Evolutionary conservation across 2,113 vertebrate species (phyloP).

Genomic region (Crotalus viridis): DNA sequence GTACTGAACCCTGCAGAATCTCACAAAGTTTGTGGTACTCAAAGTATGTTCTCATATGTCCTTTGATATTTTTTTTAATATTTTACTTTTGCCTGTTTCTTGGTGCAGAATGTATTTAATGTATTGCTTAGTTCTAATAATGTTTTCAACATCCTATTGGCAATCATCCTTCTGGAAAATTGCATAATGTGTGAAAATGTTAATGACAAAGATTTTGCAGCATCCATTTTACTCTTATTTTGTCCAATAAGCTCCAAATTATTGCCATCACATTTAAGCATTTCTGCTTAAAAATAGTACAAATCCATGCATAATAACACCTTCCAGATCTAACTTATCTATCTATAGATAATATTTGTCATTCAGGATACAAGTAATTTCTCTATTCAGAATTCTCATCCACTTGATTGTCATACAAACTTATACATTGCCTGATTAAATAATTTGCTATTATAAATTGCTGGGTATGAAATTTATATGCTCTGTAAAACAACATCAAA

Average conservation of each 20-base stretch:
- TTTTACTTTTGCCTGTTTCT: constrained; percentile 14
- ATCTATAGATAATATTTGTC: constrained; percentile 36
- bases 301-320: constrained; percentile 27
- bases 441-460: constrained; percentile 61
- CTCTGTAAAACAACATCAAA: constrained; percentile 53
- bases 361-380: constrained; percentile 44
- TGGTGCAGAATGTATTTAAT: constrained; percentile 13
- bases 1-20: neutral
- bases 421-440: constrained; percentile 55
- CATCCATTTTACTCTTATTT: constrained; percentile 25
- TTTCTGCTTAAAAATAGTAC: constrained; percentile 34
- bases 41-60: neutral
- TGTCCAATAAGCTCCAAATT: constrained; percentile 8
- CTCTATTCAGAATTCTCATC: constrained; percentile 53
- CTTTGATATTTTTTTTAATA: rapidly evolving
- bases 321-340: constrained; percentile 17
- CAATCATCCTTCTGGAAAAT: constrained; percentile 31
- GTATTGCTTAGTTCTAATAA: constrained; percentile 7
- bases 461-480: constrained; percentile 59
- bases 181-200: constrained; percentile 11
- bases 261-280: constrained; percentile 27
- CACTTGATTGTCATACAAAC: constrained; percentile 41
- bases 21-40: neutral
- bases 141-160: neutral
- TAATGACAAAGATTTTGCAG: constrained; percentile 30